Base-by-base conservation (phyloP, 2,113 vertebrate genomes). In the Nanorana parkeri region DNA sequence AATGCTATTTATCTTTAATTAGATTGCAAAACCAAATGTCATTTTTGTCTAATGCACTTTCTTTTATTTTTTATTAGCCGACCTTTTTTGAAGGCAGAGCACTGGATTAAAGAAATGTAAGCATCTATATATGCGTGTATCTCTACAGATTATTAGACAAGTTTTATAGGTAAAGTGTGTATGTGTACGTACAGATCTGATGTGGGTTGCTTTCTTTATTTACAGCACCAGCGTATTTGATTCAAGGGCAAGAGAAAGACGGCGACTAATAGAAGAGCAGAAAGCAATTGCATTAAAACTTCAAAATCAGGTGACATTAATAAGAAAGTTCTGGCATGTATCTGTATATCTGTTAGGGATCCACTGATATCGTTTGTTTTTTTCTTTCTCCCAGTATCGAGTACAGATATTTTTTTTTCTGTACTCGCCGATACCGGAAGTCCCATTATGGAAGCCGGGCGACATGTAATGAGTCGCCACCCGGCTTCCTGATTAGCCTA, bases 101-200 rank as follows among this genome's bases (percentile, higher is more conserved):
- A 97, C 3, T 99, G 97, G 97, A 99, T 98, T 90, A 99, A 97
- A 92, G 97, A 99, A 90, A 86, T 99, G 97, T 99, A 88, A 97
- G 96, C 95, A 75, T 13, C 1, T 29, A 2, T 67, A 47, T 28
- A 20, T 6, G 10, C 36, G 32, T 19, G 23, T 66, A 5, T 73
- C 19, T 64, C 15, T 23, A 10, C 20, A 23, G 23, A 28, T 10
- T n/a, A n/a, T n/a, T n/a, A n/a, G n/a, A n/a, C n/a, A n/a, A n/a
- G n/a, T n/a, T n/a, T n/a, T n/a, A n/a, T n/a, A n/a, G n/a, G n/a
- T n/a, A n/a, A n/a, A n/a, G 1, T 21, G 7, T 52, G 2, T 26
- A 21, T 10, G n/a, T 74, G 11, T 75, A 36, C 19, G 3, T 55
- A 26, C 8, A 23, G 1, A 20, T 23, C 5, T 29, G n/a, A 32